phyloP scores from a whole-genome alignment of 2,113 vertebrate genomes.

The Spizaetus ornatus region DNA sequence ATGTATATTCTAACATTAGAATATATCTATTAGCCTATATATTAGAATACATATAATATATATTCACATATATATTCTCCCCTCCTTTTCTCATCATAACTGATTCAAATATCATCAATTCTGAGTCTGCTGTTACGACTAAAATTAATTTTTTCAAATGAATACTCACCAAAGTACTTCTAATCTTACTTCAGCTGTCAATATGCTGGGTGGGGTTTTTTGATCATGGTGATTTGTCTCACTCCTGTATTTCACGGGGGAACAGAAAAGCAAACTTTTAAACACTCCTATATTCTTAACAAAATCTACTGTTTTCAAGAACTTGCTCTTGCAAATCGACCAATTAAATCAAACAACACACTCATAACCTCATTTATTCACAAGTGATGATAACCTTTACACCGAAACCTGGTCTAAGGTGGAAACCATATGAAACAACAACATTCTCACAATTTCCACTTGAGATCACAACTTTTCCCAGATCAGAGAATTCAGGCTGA shows the following conservation, averaged over 20 bases:
- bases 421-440: background rate
- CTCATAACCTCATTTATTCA: background rate
- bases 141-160: background rate
- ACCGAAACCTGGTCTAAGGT: background rate
- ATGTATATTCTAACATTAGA: background rate
- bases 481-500: background rate
- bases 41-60: background rate
- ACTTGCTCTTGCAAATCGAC: background rate
- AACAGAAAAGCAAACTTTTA: background rate
- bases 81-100: background rate
- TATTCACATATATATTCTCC: background rate
- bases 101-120: background rate
- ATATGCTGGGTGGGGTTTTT: background rate
- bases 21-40: background rate
- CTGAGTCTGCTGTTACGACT: background rate
- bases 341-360: background rate
- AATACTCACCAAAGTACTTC: background rate
- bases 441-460: background rate
- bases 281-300: background rate
- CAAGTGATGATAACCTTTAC: background rate
- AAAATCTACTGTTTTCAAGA: background rate
- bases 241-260: background rate
- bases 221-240: background rate
- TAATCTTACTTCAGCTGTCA: background rate
- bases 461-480: background rate